A percentile compares a stretch with the other conserved stretches of the same genome.
Conservation (phyloP, 2,797 vertebrate species). For the Dermochelys coriacea region DNA sequence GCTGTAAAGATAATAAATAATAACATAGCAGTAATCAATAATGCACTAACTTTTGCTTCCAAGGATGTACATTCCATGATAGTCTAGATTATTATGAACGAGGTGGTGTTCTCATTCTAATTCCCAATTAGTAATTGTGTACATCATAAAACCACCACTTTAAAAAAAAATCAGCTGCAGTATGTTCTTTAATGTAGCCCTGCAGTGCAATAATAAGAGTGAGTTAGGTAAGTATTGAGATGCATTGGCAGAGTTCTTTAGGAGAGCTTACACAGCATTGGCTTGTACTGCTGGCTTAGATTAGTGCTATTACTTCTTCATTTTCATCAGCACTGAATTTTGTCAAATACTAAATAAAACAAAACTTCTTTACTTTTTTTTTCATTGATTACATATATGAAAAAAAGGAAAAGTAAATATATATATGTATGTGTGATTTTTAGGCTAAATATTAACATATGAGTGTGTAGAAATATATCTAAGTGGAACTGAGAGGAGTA, state of each 20-base stretch:
- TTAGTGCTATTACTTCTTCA: neutral
- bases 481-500: neutral
- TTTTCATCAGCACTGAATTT: neutral
- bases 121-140: neutral
- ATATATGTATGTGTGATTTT: neutral
- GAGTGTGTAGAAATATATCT: rapidly evolving
- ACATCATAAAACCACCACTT: neutral
- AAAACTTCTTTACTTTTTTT: rapidly evolving
- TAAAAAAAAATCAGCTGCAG: neutral
- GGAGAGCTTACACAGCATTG: neutral
- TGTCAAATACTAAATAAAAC: neutral
- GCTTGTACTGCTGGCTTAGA: neutral
- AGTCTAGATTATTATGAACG: neutral
- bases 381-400: neutral
- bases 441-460: neutral
- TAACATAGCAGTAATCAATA: neutral
- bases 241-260: neutral
- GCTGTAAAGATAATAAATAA: neutral
- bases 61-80: neutral
- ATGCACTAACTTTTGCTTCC: neutral
- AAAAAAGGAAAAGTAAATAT: too few relatives aligned
- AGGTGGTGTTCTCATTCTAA: neutral
- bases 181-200: neutral
- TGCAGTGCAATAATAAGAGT: neutral
- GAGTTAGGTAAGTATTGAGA: neutral